Base-by-base conservation (phyloP, 2,113 vertebrate genomes). In the Tretioscincus oriximinensis region DNA sequence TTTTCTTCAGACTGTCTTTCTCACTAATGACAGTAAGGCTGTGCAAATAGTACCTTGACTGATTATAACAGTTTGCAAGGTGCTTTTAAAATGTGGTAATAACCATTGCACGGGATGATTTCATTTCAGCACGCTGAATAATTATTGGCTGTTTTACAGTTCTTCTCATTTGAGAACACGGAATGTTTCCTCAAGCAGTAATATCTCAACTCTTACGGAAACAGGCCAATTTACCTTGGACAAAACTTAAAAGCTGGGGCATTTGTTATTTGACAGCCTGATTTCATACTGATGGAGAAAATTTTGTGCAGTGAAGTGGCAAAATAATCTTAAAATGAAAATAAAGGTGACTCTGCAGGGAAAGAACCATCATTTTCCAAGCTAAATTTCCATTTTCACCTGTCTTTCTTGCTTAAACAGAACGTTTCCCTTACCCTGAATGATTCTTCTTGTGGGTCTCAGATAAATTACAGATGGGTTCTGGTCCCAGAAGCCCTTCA, bases 171-270 rank as follows among this genome's bases (percentile, higher is more conserved):
- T 47, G 64, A 87, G 63, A 20, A 45, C 22, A 54, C 65, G 41
- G 77, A 87, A 81, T 85, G 81, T 5, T 69, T 74, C 29, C 71
- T 88, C 71, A 63, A 75, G 51, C 70, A 84, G 77, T 54, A 81
- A 78, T 69, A 73, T 18, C 54, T 88, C 83, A 51, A 81, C 51
- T 87, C 72, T 58, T 77, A 45, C 31, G 73, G 78, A 83, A 78
- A 78, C 41, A 14, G 35, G 28, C 20, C 76, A 68, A 47, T 67
- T 77, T 68, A 58, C 21, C 28, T 68, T 12, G 26, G 61, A 31
- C 20, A 16, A 69, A n/a, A 78, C 24, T 20, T 60, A 20, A 14
- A 47, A 60, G 29, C 49, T 41, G 10, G 66, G 28, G 3, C 49
- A 77, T 68, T 21, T 54, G 63, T 35, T 69, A 58, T 41, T 69